phyloP scores from a whole-genome alignment of 2,888 invertebrate species.

The Vesta saturnalis region DNA sequence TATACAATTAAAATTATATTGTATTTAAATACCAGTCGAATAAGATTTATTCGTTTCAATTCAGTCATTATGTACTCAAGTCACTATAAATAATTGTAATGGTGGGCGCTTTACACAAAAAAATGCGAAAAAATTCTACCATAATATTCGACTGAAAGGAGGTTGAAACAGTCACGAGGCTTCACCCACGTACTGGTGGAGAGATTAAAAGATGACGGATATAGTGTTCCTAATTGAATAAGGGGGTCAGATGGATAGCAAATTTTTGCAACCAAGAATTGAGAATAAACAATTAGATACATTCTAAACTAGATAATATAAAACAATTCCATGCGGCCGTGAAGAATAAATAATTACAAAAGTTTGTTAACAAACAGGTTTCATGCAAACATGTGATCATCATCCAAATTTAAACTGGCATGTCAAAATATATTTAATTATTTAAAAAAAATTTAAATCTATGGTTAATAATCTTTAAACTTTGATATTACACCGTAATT shows the following conservation, averaged over 20 bases:
- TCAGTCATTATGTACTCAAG: conserved; percentile 16
- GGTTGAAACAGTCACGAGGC: conserved; percentile 38
- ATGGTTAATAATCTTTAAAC: no score
- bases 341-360: no score
- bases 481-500: conserved; percentile 19
- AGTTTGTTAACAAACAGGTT: background rate
- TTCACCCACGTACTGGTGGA: conserved; percentile 32
- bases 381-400: background rate
- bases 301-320: background rate
- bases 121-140: conserved; percentile 24
- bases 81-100: conserved; percentile 20
- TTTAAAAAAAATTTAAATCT: no score
- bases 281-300: conserved; percentile 17
- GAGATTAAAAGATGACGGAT: conserved; percentile 37
- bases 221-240: conserved; percentile 36
- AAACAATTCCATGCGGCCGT: no score
- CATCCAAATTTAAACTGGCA: no score
- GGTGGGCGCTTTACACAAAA: conserved; percentile 27
- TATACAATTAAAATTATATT: background rate
- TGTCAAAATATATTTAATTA: no score
- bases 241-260: conserved; percentile 28
- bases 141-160: conserved; percentile 37
- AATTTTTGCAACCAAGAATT: conserved; percentile 22
- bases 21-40: conserved; percentile 8
- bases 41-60: conserved; percentile 5